Conservation (phyloP, 2,797 vertebrate species). For the Gobionotothen gibberifrons region DNA sequence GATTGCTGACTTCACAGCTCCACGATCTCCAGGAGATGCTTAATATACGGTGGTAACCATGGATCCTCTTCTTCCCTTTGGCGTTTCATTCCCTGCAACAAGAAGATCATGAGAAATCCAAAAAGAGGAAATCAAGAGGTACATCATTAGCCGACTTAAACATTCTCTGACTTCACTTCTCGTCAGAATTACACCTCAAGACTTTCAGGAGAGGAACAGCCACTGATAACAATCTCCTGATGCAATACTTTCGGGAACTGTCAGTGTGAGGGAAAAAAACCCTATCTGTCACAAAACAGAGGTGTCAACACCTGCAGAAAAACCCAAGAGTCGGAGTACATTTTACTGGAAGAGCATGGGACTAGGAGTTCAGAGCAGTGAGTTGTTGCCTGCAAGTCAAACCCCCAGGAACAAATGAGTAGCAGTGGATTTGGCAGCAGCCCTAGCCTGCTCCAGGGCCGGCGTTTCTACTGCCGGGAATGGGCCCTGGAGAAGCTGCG, state of each 20-base stretch:
- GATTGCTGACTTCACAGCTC: conserved; percentile 50
- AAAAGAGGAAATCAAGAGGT: conserved; percentile 11
- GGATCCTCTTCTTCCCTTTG: conserved; percentile 17
- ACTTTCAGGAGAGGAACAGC: conserved; percentile 22
- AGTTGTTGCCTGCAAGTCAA: conserved; percentile 41
- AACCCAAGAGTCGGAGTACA: not conserved
- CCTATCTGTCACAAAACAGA: conserved; percentile 31
- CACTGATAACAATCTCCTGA: conserved; percentile 37
- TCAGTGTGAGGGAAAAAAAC: conserved; percentile 29
- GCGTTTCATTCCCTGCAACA: not conserved
- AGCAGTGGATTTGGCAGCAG: conserved; percentile 56
- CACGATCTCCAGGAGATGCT: conserved; percentile 8
- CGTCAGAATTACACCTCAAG: conserved; percentile 3
- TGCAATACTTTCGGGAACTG: conserved; percentile 46
- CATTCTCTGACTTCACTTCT: conserved; percentile 20
- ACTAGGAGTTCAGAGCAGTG: conserved; percentile 39
- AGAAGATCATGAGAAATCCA: not conserved
- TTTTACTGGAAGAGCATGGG: conserved; percentile 67
- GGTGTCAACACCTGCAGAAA: conserved; percentile 25
- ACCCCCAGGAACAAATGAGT: conserved; percentile 73
- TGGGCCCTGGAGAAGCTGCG: conserved; percentile 88
- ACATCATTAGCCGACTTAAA: conserved; percentile 43
- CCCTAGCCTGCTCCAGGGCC: conserved; percentile 81
- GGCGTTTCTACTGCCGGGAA: conserved; percentile 86
- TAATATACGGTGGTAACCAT: conserved; percentile 17